Evolutionary conservation across 2,888 invertebrate genomes (phyloP), one percentile per base, ranked within the genome.

Genomic region (Drosophila leonis): DNA sequence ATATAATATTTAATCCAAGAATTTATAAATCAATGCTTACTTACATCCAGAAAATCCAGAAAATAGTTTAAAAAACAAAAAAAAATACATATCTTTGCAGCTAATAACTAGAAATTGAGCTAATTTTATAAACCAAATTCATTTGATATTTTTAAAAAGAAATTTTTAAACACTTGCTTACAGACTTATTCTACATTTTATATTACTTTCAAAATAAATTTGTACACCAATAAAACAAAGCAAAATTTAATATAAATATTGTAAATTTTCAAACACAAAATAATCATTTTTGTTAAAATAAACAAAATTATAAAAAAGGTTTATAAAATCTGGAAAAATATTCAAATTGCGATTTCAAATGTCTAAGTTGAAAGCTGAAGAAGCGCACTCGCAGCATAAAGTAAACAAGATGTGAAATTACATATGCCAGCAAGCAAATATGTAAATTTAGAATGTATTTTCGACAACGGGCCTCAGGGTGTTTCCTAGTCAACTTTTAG

Each of bases 361-460:
- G 1, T 4, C 6, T 29, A 29, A 18, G 0, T 12, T 18, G 7
- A 4, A 7, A 18, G 4, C 1, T 12, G 31, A 31, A 31, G 7
- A 2, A 4, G 18, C 18, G 18, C 49, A 13, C 15, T 4, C 4
- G 15, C 15, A n/a, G 31, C 31, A 49, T 31, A 20, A 31, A 18
- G 18, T 33, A 31, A 49, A 31, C 31, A 31, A 49, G 1, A 31
- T 31, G 31, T 31, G 18, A 31, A 49, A 20, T 49, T 49, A 18
- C 48, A 49, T 31, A 31, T 49, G 48, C 48, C 48, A 31, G 48
- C 18, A 0, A 6, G 29, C 3, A 18, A 49, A 18, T 49, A 49
- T 49, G 48, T 49, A 49, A 49, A 49, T 49, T 31, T 49, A 8
- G 8, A 13, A 13, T 13, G 18, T 49, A 20, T 20, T 31, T 49